Evolutionary conservation across 2,888 invertebrate genomes (phyloP).

Genomic region (Sisyra terminalis): DNA sequence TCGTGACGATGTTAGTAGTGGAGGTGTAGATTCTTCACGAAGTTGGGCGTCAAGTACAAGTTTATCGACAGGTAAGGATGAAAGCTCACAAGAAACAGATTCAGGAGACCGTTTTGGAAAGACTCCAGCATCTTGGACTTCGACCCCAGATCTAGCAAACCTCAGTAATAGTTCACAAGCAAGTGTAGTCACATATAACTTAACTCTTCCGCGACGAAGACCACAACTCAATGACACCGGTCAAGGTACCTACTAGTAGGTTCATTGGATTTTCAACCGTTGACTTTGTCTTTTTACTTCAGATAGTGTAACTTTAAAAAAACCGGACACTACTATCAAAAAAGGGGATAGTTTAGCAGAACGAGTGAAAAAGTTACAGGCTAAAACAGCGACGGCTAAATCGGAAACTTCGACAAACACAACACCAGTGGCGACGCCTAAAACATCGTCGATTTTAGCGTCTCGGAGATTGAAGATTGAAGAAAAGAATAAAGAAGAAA

Average conservation of each 20-base stretch:
- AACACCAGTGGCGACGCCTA: conserved; percentile 12
- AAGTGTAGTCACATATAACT: conserved; percentile 42
- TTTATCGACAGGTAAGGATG: conserved; percentile 26
- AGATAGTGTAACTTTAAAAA: conserved; percentile 4
- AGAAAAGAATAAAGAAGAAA: conserved; percentile 1
- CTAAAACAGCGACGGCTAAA: conserved; percentile 22
- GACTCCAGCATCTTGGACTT: conserved; percentile 53
- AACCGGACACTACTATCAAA: conserved; percentile 29
- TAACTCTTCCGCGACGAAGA: conserved; percentile 48
- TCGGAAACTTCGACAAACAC: conserved; percentile 9
- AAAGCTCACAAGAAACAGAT: conserved; percentile 11
- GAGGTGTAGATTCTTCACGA: conserved; percentile 20
- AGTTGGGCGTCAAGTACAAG: conserved; percentile 68
- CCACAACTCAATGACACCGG: conserved; percentile 40
- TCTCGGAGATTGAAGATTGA: conserved; percentile 19
- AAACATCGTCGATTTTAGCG: conserved; percentile 27
- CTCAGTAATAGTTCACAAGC: conserved; percentile 41
- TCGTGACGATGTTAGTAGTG: conserved; percentile 28
- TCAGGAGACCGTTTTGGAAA: conserved; percentile 11
- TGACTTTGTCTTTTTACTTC: background rate
- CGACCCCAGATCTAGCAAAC: conserved; percentile 63
- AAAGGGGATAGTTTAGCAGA: conserved; percentile 53
- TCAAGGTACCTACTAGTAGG: conserved; percentile 17
- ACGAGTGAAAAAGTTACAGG: conserved; percentile 48
- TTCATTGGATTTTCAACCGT: too few species aligned